phyloP scores from a whole-genome alignment of 2,113 vertebrate species.

The Bostrychus sinensis region DNA sequence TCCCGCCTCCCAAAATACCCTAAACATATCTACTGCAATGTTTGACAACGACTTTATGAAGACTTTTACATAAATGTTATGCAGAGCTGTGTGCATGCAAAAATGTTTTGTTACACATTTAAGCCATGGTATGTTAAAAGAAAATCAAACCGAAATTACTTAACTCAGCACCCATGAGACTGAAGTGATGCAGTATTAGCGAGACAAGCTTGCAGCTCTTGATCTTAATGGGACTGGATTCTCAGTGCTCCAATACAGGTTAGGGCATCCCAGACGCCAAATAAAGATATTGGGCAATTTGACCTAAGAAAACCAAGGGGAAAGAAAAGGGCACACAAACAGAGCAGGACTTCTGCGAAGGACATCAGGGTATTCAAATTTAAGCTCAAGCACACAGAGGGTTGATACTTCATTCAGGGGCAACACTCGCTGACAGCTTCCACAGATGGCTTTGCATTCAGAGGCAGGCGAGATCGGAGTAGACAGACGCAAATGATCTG shows the following conservation, averaged over 20 bases:
- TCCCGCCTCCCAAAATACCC: constrained; percentile 49
- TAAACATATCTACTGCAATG: constrained; percentile 53
- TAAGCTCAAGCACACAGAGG: constrained; percentile 79
- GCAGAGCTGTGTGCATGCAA: constrained; percentile 80
- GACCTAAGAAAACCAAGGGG: constrained; percentile 78
- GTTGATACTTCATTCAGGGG: constrained; percentile 79
- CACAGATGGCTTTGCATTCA: constrained; percentile 83
- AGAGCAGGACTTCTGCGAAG: constrained; percentile 71
- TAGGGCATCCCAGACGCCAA: constrained; percentile 78
- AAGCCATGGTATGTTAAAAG: constrained; percentile 70
- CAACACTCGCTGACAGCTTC: constrained; percentile 76
- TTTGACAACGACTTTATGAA: constrained; percentile 59
- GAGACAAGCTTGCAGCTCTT: constrained; percentile 80
- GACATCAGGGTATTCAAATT: constrained; percentile 64
- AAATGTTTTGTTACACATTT: constrained; percentile 65
- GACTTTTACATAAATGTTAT: constrained; percentile 64
- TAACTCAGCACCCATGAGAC: constrained; percentile 80
- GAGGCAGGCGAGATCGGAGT: constrained; percentile 78
- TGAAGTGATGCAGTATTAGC: constrained; percentile 79
- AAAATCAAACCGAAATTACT: constrained; percentile 76
- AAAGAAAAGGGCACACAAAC: constrained; percentile 67
- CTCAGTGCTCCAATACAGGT: constrained; percentile 80
- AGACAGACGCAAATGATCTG: constrained; percentile 81
- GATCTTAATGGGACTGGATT: constrained; percentile 80
- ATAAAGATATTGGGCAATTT: constrained; percentile 67